Evolutionary conservation across 2,113 vertebrate genomes (phyloP).

Genomic region (Cheirogaleus medius): DNA sequence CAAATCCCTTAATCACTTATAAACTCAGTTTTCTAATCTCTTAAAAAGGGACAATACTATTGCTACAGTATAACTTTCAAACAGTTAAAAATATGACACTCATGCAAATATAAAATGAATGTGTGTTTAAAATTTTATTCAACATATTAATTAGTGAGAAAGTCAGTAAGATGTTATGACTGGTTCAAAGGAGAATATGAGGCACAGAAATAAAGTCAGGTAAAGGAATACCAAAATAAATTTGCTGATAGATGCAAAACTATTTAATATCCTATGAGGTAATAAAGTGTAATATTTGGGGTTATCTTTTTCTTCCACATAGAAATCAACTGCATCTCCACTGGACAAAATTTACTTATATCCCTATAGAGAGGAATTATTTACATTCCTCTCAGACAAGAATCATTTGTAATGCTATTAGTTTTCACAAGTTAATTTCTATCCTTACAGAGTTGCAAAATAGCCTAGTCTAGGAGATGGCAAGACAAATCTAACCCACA

Average conservation of each 20-base stretch:
- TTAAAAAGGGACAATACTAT: neutral
- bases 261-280: neutral
- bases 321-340: neutral
- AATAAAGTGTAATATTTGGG: neutral
- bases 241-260: neutral
- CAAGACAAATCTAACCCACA: neutral
- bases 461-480: neutral
- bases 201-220: neutral
- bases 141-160: neutral
- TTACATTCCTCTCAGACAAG: conserved; percentile 5
- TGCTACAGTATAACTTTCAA: neutral
- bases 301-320: neutral
- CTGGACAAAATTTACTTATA: neutral
- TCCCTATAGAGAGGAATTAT: neutral
- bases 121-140: neutral
- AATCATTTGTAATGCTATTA: neutral
- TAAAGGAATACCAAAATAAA: neutral
- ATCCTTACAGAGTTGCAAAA: neutral
- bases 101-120: neutral
- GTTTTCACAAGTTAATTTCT: neutral
- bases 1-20: neutral
- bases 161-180: neutral
- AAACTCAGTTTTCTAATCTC: neutral
- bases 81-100: neutral
- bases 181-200: neutral